A percentile compares a stretch with the other conserved stretches of the same genome.
These are phyloP conservation scores for Acanthopleura granulata DNA, from an alignment of 2,888 invertebrate genomes.

Conservation along the genomic window DNA sequence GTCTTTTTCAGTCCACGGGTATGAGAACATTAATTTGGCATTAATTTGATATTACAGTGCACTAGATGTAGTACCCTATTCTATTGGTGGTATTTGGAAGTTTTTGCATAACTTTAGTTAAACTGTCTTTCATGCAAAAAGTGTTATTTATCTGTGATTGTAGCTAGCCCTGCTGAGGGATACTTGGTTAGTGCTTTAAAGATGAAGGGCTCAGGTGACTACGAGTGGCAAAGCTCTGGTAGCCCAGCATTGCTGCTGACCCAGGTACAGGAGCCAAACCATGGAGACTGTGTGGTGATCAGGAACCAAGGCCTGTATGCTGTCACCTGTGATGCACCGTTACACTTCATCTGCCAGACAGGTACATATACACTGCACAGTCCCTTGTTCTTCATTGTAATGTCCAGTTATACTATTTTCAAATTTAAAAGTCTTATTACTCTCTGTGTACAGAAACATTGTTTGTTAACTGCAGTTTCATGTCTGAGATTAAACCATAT, in stretches of 20 bases:
- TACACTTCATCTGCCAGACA: conserved; percentile 1
- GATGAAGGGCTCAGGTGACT: neutral
- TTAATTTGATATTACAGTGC: too few species aligned
- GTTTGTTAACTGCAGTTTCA: too few species aligned
- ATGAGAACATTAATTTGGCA: neutral
- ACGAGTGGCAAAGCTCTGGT: neutral
- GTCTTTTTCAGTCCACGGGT: neutral
- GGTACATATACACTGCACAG: neutral
- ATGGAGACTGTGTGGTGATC: neutral
- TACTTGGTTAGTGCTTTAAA: neutral
- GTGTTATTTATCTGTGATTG: too few species aligned
- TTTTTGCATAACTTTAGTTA: too few species aligned
- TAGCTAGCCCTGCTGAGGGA: neutral
- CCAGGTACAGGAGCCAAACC: neutral
- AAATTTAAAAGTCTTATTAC: too few species aligned
- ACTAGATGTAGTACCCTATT: too few species aligned
- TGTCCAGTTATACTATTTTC: too few species aligned
- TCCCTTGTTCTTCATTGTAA: too few species aligned
- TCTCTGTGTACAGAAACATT: too few species aligned
- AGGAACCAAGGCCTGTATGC: neutral
- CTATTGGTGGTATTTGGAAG: too few species aligned
- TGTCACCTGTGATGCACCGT: neutral
- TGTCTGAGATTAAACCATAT: too few species aligned
- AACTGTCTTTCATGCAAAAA: too few species aligned
- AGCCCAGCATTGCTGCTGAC: neutral